These are phyloP conservation scores for Trachemys scripta DNA, from an alignment of 2,113 vertebrate genomes.

Conservation along the genomic window DNA sequence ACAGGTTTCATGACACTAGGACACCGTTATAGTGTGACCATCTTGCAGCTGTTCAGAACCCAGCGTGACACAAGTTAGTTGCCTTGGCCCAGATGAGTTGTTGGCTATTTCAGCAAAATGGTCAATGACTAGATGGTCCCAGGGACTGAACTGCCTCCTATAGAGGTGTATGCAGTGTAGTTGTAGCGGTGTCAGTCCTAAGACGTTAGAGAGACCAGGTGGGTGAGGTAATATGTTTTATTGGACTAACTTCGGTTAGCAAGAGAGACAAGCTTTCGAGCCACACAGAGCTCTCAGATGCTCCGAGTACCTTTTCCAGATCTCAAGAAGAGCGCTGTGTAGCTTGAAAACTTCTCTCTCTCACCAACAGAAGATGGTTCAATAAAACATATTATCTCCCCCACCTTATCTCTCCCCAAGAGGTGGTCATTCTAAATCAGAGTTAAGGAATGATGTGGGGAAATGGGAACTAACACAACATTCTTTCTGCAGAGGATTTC, in stretches of 20 bases:
- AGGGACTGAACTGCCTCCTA: background rate
- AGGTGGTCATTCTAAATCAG: background rate
- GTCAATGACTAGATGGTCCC: fast-evolving
- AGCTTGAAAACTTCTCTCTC: too few relatives aligned
- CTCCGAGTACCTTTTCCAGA: too few relatives aligned
- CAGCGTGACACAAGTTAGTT: background rate
- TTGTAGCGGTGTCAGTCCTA: too few relatives aligned
- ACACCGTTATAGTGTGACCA: background rate
- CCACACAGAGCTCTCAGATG: too few relatives aligned
- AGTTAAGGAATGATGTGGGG: background rate
- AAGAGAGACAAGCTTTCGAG: too few relatives aligned
- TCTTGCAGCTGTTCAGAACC: background rate
- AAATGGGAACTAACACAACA: background rate
- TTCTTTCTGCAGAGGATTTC: background rate
- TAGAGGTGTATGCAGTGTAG: too few relatives aligned
- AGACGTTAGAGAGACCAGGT: too few relatives aligned
- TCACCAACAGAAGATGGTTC: background rate
- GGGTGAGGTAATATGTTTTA: too few relatives aligned
- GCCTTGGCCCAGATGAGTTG: fast-evolving
- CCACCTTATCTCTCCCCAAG: background rate
- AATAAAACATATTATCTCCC: background rate
- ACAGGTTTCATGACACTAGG: background rate
- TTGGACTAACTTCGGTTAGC: too few relatives aligned
- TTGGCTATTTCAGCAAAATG: background rate
- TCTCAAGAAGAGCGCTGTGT: too few relatives aligned